Conservation (phyloP, 2,888 invertebrate species). For the Bhutanitis thaidina region DNA sequence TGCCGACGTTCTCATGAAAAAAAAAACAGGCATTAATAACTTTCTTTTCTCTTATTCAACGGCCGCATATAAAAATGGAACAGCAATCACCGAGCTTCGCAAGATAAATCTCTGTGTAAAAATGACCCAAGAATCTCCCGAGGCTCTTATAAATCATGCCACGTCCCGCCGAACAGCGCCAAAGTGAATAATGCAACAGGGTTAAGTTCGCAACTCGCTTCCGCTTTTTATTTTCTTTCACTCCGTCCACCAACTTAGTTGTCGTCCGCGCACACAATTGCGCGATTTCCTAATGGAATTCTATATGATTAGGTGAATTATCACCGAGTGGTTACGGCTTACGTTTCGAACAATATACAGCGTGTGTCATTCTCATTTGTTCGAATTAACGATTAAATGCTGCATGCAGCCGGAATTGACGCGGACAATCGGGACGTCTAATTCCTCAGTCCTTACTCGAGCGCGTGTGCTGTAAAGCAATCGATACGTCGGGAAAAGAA, state of each 20-base stretch:
- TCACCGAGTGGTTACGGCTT: too few relatives aligned
- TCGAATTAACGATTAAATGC: too few relatives aligned
- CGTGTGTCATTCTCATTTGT: too few relatives aligned
- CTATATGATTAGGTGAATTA: constrained; percentile 27
- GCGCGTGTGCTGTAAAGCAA: too few relatives aligned
- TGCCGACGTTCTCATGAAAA: too few relatives aligned
- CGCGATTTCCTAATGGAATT: constrained; percentile 40
- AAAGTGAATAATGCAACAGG: constrained; percentile 45
- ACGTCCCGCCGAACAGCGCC: constrained; percentile 5
- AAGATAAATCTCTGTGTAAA: constrained; percentile 9
- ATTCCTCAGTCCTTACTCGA: too few relatives aligned
- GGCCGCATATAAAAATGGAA: constrained; percentile 1
- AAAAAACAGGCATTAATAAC: constrained; percentile 1
- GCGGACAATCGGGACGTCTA: too few relatives aligned
- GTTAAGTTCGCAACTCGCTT: constrained; percentile 31
- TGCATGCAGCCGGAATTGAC: too few relatives aligned
- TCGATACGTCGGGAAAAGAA: too few relatives aligned
- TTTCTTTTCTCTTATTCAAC: constrained; percentile 3
- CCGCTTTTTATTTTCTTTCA: constrained; percentile 18
- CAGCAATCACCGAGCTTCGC: not conserved
- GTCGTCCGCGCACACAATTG: constrained; percentile 28
- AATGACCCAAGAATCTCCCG: constrained; percentile 6
- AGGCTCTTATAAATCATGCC: constrained; percentile 22
- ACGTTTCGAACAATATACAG: too few relatives aligned
- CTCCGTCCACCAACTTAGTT: constrained; percentile 23